Percentiles rank a stretch among this genome's conserved stretches.
These are phyloP conservation scores for Cassiopea andromeda DNA, from an alignment of 30 jellyfish, hydroid and myxozoan genomes.

Conservation along the genomic window DNA sequence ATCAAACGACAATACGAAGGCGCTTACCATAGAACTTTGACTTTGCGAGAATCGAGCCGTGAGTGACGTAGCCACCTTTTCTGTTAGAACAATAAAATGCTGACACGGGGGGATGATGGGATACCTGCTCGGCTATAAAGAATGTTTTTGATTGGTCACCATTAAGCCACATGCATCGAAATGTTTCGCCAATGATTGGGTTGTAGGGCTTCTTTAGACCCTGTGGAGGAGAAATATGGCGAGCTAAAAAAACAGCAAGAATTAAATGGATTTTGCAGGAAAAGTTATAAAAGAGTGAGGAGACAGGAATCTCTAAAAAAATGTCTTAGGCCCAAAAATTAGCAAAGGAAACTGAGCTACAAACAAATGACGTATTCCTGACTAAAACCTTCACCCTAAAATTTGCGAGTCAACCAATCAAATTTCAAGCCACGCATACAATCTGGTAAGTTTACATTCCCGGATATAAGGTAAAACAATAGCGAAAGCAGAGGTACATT, in stretches of 20 bases:
- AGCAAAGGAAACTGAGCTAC: no score
- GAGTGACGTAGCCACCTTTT: constrained; percentile 88
- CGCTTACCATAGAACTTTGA: constrained; percentile 90
- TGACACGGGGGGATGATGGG: constrained; percentile 99
- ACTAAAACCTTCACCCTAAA: no score
- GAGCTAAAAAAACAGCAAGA: not conserved
- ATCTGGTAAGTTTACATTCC: no score
- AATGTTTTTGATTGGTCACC: constrained; percentile 74
- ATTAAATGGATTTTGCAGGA: no score
- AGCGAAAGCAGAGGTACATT: no score
- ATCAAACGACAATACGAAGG: not conserved
- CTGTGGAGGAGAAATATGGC: constrained; percentile 19
- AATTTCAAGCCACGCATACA: no score
- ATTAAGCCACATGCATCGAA: constrained; percentile 92
- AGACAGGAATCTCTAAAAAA: no score
- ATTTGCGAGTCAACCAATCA: no score
- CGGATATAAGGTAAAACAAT: no score
- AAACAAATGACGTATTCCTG: no score
- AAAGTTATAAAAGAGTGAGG: no score
- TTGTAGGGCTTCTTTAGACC: constrained; percentile 96
- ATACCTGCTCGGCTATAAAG: constrained; percentile 96
- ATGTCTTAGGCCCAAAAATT: no score
- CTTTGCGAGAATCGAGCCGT: constrained; percentile 92
- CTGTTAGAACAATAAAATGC: constrained; percentile 96
- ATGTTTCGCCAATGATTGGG: constrained; percentile 94